Percentiles rank a stretch among this genome's conserved stretches.
phyloP scores from a whole-genome alignment of 2,888 invertebrate genomes.

The Clostera curtula region DNA sequence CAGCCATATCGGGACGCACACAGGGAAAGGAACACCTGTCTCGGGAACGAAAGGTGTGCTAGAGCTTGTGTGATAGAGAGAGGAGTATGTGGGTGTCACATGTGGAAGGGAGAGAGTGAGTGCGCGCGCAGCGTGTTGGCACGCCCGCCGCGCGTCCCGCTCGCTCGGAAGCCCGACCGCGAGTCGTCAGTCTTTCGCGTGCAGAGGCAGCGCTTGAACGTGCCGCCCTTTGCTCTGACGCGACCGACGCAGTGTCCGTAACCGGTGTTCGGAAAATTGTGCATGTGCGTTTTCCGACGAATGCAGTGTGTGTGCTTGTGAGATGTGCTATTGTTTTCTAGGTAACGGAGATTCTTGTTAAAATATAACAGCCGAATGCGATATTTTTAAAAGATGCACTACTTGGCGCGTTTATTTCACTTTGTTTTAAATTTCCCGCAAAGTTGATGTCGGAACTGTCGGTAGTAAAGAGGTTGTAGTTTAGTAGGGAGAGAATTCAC shows the following conservation, averaged over 20 bases:
- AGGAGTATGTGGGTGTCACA: conserved; percentile 32
- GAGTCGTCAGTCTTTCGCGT: conserved; percentile 67
- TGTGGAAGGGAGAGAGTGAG: conserved; percentile 46
- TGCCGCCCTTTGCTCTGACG: conserved; percentile 63
- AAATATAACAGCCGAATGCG: conserved; percentile 57
- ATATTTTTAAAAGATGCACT: conserved; percentile 43
- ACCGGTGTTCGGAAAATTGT: conserved; percentile 74
- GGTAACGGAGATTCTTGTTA: conserved; percentile 60
- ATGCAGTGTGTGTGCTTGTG: conserved; percentile 72
- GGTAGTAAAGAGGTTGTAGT: conserved; percentile 16
- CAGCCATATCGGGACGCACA: conserved; percentile 60
- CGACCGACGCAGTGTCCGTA: conserved; percentile 72
- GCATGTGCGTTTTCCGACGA: conserved; percentile 74
- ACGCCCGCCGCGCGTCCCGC: conserved; percentile 72
- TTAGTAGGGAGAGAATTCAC: too few relatives aligned
- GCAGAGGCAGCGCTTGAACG: conserved; percentile 62
- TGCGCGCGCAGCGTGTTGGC: conserved; percentile 66
- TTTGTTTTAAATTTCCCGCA: conserved; percentile 46
- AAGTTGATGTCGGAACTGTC: conserved; percentile 27
- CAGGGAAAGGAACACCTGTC: conserved; percentile 68
- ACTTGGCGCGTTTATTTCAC: conserved; percentile 49
- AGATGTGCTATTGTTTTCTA: conserved; percentile 74
- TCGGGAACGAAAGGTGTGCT: conserved; percentile 73
- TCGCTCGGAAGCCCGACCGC: conserved; percentile 49
- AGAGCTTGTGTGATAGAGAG: conserved; percentile 50